Conservation (phyloP, 1,140 invertebrate genomes). For the Thrips palmi region DNA sequence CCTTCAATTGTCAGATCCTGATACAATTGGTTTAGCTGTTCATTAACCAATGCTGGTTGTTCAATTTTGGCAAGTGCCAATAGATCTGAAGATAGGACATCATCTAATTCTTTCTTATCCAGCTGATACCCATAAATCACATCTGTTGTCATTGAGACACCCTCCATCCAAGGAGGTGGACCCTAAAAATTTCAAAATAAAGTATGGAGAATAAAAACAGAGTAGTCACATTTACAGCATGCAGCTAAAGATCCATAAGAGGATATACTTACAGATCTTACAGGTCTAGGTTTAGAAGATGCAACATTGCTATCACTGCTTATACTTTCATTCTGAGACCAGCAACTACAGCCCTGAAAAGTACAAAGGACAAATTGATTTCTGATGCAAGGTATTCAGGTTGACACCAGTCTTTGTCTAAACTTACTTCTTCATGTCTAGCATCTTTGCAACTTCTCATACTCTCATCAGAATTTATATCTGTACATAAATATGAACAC, state of each 20-base stretch:
- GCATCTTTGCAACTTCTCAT: conserved; percentile 13
- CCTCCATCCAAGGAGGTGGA: conserved; percentile 43
- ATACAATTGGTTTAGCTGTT: conserved; percentile 51
- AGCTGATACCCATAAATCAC: conserved; percentile 50
- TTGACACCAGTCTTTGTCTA: no score
- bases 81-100: conserved; percentile 41
- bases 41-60: conserved; percentile 48
- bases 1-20: conserved; percentile 47
- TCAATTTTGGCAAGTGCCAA: conserved; percentile 33
- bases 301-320: no score
- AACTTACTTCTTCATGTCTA: no score
- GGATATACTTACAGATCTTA: no score
- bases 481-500: conserved; percentile 24
- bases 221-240: no score
- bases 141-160: conserved; percentile 40
- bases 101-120: conserved; percentile 32
- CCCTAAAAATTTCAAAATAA: conserved; percentile 21
- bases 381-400: no score
- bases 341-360: no score
- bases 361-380: no score
- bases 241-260: not conserved
- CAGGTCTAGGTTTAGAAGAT: no score
- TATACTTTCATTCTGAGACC: no score
- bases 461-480: conserved; percentile 19
- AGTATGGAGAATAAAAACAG: no score